phyloP scores from a whole-genome alignment of 2,113 vertebrate species.

The Oenanthe oenanthe region DNA sequence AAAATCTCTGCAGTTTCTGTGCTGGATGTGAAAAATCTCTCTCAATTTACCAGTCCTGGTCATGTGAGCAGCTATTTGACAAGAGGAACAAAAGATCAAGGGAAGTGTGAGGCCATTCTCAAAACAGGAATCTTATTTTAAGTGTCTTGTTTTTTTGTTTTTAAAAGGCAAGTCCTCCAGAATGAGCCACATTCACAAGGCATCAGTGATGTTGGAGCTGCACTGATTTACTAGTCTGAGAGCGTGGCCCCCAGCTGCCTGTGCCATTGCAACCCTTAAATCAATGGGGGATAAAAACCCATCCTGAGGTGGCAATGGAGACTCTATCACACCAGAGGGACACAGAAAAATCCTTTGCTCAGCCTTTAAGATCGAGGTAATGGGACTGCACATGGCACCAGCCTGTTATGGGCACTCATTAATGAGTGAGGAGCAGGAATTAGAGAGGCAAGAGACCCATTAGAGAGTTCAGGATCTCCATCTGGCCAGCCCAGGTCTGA shows the following conservation, averaged over 20 bases:
- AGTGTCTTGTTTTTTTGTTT: background rate
- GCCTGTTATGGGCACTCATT: background rate
- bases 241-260: background rate
- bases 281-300: background rate
- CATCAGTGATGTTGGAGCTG: background rate
- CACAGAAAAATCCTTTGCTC: background rate
- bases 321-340: background rate
- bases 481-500: background rate
- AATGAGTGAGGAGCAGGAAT: background rate
- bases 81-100: background rate
- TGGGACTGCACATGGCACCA: background rate
- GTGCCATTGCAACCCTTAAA: background rate
- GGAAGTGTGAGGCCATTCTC: background rate
- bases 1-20: background rate
- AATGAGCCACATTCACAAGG: background rate
- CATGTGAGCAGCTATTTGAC: rapidly evolving
- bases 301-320: background rate
- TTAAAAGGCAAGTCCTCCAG: background rate
- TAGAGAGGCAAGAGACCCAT: background rate
- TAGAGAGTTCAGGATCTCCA: background rate
- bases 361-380: background rate
- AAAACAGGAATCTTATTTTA: background rate
- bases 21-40: background rate
- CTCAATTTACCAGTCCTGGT: background rate
- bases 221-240: background rate